These are phyloP conservation scores for Drosophila nr. perissopoda DNA, from an alignment of 2,888 invertebrate species.

Conservation along the genomic window DNA sequence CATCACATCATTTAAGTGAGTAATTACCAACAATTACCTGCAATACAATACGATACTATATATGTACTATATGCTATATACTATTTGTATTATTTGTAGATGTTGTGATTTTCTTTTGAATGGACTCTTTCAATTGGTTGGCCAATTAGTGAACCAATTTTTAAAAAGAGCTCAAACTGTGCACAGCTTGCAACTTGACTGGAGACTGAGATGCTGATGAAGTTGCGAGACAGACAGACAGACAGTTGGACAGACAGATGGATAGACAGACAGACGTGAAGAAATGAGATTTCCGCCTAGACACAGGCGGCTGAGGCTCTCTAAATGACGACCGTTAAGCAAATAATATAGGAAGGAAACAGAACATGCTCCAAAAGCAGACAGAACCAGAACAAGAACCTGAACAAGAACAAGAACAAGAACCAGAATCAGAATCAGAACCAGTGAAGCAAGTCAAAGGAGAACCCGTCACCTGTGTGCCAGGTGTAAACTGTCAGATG, in stretches of 20 bases:
- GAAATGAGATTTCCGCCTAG: slow-evolving; percentile 56
- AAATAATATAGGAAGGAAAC: slow-evolving; percentile 77
- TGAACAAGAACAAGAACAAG: slow-evolving; percentile 26
- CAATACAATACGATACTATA: slow-evolving; percentile 1
- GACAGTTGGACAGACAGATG: background rate
- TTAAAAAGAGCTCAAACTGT: slow-evolving; percentile 26
- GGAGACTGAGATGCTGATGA: slow-evolving; percentile 4
- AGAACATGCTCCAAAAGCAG: slow-evolving; percentile 32
- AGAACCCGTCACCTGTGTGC: slow-evolving; percentile 63
- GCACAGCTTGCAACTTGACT: slow-evolving; percentile 3
- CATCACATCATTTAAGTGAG: slow-evolving; percentile 32
- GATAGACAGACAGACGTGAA: background rate
- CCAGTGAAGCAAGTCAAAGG: slow-evolving; percentile 76
- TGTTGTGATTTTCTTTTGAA: slow-evolving; percentile 16
- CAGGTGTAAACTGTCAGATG: slow-evolving; percentile 82
- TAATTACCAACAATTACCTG: slow-evolving; percentile 37
- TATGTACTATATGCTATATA: background rate
- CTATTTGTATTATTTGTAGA: slow-evolving; percentile 2
- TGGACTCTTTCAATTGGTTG: slow-evolving; percentile 43
- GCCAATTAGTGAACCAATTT: slow-evolving; percentile 63
- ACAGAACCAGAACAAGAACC: slow-evolving; percentile 39
- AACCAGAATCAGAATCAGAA: slow-evolving; percentile 51
- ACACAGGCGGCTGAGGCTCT: slow-evolving; percentile 6
- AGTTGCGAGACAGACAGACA: background rate
- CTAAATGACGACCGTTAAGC: slow-evolving; percentile 60